Conservation (phyloP, 2,888 invertebrate species). For the Platynereis dumerilii region DNA sequence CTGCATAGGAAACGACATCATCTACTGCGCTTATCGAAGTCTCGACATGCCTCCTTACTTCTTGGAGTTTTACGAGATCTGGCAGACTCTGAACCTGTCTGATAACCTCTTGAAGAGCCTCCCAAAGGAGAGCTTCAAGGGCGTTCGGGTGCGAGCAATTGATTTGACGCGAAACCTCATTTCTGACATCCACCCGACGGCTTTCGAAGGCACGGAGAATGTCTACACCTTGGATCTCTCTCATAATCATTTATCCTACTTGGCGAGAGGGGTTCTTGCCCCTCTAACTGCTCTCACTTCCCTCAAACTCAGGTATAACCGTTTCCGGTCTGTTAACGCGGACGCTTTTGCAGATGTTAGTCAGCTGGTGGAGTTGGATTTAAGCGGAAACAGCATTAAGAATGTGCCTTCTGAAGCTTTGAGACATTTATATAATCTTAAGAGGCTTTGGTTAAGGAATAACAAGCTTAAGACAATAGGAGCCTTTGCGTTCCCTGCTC, state of each 20-base stretch:
- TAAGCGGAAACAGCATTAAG: constrained; percentile 32
- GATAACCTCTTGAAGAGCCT: constrained; percentile 29
- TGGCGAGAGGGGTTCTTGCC: constrained; percentile 19
- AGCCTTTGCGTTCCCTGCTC: constrained; percentile 25
- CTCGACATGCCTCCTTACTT: constrained; percentile 29
- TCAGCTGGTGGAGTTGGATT: constrained; percentile 27
- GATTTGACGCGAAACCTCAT: constrained; percentile 31
- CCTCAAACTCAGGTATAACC: constrained; percentile 32
- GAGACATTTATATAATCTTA: constrained; percentile 20
- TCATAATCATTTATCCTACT: constrained; percentile 24
- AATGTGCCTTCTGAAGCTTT: constrained; percentile 27
- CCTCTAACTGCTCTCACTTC: constrained; percentile 15
- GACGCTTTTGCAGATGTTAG: constrained; percentile 21
- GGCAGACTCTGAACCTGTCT: constrained; percentile 29
- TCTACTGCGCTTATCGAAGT: constrained; percentile 31
- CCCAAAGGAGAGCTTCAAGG: constrained; percentile 25
- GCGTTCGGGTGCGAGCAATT: constrained; percentile 22
- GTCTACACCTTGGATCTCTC: constrained; percentile 29
- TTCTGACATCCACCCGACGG: constrained; percentile 11
- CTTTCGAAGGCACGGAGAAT: constrained; percentile 28
- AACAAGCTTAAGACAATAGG: constrained; percentile 30
- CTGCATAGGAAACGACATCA: constrained; percentile 30
- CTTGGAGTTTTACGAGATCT: constrained; percentile 27
- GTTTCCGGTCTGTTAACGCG: constrained; percentile 19
- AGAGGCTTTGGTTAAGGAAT: constrained; percentile 28